Evolutionary conservation across 2,113 vertebrate species (phyloP), one percentile per base, ranked within the genome.

Genomic region (Myrmophylax atrothorax): DNA sequence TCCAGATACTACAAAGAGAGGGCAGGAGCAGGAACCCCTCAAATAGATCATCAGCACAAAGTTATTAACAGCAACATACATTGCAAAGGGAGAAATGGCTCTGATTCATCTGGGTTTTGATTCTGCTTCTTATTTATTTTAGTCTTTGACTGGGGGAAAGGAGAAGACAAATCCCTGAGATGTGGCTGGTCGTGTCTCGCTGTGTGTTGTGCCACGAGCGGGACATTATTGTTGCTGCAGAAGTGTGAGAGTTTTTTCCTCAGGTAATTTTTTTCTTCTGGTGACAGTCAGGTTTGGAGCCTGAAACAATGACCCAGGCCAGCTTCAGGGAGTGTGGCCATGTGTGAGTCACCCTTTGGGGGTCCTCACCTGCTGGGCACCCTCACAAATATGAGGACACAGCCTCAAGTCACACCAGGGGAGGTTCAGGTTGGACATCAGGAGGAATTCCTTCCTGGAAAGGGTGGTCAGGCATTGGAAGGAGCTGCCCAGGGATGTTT

Each of bases 11-110:
- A 83, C 63, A 86, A 83, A 79, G 83, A 93, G 94, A 88, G 85
- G 75, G 75, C 88, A 80, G 59, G 70, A 94, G 25, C 6, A 3
- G 64, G 83, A 92, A 75, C 55, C 72, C 46, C 18, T 4, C 76
- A 67, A 88, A 94, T 42, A 69, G 62, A 93, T 94, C 72, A 94
- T 80, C 79, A 90, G 68, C 67, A 84, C 10, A 58, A 73, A 86
- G 80, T 87, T 78, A 91, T 89, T 87, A 89, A 47, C 60, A 50
- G 60, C 10, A 70, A 33, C 60, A 33, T 2, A 33, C 1, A 2
- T 50, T 49, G 46, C n/a, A 85, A 56, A 74, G 66, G 74, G 60
- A 64, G 52, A 82, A 63, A 58, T 16, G 64, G 29, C n/a, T 42
- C 28, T 77, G 63, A 37, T 73, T 86, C 5, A 1, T 64, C 66